Conservation (phyloP, 2,888 invertebrate genomes). For the Trachelus tabidus region DNA sequence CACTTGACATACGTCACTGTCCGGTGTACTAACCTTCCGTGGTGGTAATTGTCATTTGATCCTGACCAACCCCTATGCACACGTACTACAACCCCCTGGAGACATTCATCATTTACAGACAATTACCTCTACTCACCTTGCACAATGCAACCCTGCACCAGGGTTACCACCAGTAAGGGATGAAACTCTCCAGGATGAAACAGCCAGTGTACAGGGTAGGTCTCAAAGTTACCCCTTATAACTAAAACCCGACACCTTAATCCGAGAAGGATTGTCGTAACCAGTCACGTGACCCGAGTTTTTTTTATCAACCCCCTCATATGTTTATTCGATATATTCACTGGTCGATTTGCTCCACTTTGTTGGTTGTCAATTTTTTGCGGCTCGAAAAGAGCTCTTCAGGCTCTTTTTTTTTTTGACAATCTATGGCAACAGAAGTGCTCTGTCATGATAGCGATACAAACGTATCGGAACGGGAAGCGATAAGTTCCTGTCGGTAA, state of each 20-base stretch:
- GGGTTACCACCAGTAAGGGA: neutral
- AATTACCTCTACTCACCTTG: constrained; percentile 55
- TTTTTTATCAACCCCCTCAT: neutral
- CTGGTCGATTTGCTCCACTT: neutral
- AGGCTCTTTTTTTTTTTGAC: neutral
- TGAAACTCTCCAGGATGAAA: neutral
- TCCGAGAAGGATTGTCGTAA: neutral
- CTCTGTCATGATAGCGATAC: neutral
- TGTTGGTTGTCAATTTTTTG: neutral
- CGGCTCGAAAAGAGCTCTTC: neutral
- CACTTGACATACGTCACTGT: constrained; percentile 56
- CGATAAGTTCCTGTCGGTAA: neutral
- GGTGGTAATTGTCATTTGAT: constrained; percentile 61
- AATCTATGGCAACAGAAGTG: neutral
- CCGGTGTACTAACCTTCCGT: constrained; percentile 45
- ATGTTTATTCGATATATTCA: neutral
- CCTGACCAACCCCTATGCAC: constrained; percentile 42
- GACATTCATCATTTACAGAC: constrained; percentile 61
- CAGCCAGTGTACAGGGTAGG: neutral
- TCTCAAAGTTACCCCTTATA: neutral
- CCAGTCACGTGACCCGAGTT: neutral
- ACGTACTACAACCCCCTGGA: constrained; percentile 34
- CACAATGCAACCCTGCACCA: constrained; percentile 16
- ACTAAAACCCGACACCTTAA: neutral
- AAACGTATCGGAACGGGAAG: neutral